phyloP scores from a whole-genome alignment of 1,140 invertebrate species.

The Lucilia sericata region DNA sequence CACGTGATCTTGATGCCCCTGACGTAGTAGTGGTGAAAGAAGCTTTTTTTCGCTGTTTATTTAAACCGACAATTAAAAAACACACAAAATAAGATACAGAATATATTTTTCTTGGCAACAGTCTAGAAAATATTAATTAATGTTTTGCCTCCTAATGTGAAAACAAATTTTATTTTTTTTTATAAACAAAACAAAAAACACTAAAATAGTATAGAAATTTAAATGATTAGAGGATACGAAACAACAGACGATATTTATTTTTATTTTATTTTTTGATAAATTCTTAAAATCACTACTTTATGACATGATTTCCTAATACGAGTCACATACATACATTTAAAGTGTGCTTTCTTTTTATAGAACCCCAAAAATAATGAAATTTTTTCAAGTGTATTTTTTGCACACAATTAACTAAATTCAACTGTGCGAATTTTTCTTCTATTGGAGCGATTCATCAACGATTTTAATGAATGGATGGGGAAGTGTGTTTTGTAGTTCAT shows the following conservation, averaged over 20 bases:
- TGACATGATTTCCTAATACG: neutral
- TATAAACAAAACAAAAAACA: neutral
- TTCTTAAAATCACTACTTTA: neutral
- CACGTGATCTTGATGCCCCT: conserved; percentile 21
- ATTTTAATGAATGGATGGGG: neutral
- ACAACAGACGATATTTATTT: neutral
- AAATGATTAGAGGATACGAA: too few species aligned
- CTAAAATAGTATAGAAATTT: neutral
- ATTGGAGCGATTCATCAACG: too few species aligned
- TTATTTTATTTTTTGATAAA: neutral
- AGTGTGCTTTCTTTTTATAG: too few species aligned
- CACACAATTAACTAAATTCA: too few species aligned
- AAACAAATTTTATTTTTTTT: neutral
- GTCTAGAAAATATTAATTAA: neutral
- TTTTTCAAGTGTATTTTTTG: too few species aligned
- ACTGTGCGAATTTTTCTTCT: too few species aligned
- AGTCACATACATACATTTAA: too few species aligned
- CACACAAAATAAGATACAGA: neutral
- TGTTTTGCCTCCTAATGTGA: neutral
- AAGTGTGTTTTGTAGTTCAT: neutral
- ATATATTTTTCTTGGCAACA: conserved; percentile 10
- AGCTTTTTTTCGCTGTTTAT: neutral
- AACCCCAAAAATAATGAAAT: too few species aligned
- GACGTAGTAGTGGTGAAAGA: neutral
- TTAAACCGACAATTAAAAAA: neutral